Evolutionary conservation across 2,888 invertebrate genomes (phyloP).

Genomic region (Octodonta nipae): DNA sequence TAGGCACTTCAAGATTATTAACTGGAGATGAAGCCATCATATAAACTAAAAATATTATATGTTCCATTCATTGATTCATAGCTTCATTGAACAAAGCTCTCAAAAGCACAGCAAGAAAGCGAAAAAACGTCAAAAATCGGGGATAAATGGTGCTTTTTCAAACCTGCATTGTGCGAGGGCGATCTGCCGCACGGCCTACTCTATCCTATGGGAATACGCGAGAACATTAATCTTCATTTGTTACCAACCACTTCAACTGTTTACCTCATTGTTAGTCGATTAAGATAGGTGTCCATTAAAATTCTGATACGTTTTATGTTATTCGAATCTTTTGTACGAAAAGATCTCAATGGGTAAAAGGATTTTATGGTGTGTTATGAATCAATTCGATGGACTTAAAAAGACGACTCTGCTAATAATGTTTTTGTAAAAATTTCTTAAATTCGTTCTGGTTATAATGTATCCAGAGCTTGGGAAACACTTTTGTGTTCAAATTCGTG

Average conservation of each 20-base stretch:
- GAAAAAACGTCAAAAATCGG: conserved; percentile 29
- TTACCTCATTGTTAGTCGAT: conserved; percentile 29
- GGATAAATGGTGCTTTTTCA: conserved; percentile 26
- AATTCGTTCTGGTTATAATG: no score
- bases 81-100: conserved; percentile 21
- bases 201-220: conserved; percentile 29
- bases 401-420: no score
- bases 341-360: no score
- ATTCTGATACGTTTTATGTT: conserved; percentile 16
- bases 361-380: no score
- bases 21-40: conserved; percentile 27
- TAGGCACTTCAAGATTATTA: conserved; percentile 14
- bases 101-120: conserved; percentile 28
- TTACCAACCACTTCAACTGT: conserved; percentile 35
- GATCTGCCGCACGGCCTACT: conserved; percentile 14
- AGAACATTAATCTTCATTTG: conserved; percentile 36
- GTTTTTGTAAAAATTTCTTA: no score
- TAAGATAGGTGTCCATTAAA: conserved; percentile 24
- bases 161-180: conserved; percentile 19
- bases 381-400: no score
- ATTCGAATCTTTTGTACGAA: no score
- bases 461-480: no score
- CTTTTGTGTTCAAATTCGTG: no score
- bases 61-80: conserved; percentile 21
- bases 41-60: conserved; percentile 26